phyloP scores from a whole-genome alignment of 2,888 invertebrate species.

The Silvanus unidentatus region DNA sequence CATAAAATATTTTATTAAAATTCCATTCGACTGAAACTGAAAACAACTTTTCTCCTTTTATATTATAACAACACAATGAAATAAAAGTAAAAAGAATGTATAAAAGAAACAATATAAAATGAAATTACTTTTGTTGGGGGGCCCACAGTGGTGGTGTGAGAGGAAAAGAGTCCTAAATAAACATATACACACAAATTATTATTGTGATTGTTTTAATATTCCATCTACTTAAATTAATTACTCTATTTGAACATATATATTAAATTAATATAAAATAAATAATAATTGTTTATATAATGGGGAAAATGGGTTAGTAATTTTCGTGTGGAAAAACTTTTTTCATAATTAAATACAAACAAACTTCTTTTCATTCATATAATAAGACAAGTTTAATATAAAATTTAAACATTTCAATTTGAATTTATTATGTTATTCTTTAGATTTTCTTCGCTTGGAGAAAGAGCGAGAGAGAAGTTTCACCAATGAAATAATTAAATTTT shows the following conservation, averaged over 20 bases:
- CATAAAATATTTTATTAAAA: slow-evolving; percentile 7
- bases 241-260: slow-evolving; percentile 23
- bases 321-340: slow-evolving; percentile 35
- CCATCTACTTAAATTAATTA: slow-evolving; percentile 23
- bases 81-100: background rate
- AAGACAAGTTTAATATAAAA: slow-evolving; percentile 31
- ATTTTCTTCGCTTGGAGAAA: slow-evolving; percentile 34
- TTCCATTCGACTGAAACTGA: slow-evolving; percentile 4
- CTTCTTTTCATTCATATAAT: slow-evolving; percentile 38
- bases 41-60: background rate
- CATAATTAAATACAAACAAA: slow-evolving; percentile 42
- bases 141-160: too few species aligned
- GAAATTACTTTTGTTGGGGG: background rate
- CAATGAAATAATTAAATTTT: slow-evolving; percentile 43
- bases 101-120: slow-evolving; percentile 1
- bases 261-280: slow-evolving; percentile 25
- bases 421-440: slow-evolving; percentile 40
- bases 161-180: slow-evolving; percentile 8
- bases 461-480: slow-evolving; percentile 41
- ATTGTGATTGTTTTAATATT: slow-evolving; percentile 14
- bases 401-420: slow-evolving; percentile 41
- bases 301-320: slow-evolving; percentile 22
- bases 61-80: too few species aligned
- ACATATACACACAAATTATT: slow-evolving; percentile 1
- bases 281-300: too few species aligned